These are phyloP conservation scores for Axis porcinus DNA, from an alignment of 2,113 vertebrate species.

Conservation along the genomic window DNA sequence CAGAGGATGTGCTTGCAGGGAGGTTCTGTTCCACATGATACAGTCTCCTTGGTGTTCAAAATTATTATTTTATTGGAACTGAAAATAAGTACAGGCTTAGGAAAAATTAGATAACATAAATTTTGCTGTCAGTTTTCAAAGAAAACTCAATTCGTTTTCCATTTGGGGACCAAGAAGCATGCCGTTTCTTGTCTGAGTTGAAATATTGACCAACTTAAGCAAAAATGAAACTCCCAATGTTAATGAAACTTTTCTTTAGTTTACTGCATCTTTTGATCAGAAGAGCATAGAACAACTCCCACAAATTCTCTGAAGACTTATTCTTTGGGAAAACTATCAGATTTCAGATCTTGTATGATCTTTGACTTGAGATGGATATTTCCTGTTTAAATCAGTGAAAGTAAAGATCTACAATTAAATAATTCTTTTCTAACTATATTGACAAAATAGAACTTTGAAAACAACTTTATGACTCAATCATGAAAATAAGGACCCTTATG, in stretches of 20 bases:
- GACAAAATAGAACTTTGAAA: neutral
- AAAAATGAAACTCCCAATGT: neutral
- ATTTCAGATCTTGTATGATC: neutral
- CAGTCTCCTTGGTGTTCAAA: constrained; percentile 6
- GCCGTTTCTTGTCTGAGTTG: constrained; percentile 56
- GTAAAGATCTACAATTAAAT: neutral
- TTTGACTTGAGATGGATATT: neutral
- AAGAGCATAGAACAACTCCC: neutral
- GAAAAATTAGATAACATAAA: constrained; percentile 3
- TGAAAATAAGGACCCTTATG: neutral
- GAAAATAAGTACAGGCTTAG: constrained; percentile 58
- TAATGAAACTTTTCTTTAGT: constrained; percentile 54
- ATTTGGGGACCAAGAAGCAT: constrained; percentile 55
- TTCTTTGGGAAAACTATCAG: neutral
- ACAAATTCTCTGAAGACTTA: neutral
- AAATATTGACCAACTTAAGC: constrained; percentile 38
- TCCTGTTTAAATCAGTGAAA: neutral
- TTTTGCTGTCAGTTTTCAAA: constrained; percentile 9
- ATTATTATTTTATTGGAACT: constrained; percentile 21
- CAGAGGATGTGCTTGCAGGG: constrained; percentile 47
- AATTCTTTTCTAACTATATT: neutral
- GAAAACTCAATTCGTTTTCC: constrained; percentile 39
- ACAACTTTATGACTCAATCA: neutral
- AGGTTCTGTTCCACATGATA: constrained; percentile 67
- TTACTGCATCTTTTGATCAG: neutral